A percentile compares a stretch with the other conserved stretches of the same genome.
phyloP scores from a whole-genome alignment of 2,888 invertebrate species.

The Agrochola circellaris region DNA sequence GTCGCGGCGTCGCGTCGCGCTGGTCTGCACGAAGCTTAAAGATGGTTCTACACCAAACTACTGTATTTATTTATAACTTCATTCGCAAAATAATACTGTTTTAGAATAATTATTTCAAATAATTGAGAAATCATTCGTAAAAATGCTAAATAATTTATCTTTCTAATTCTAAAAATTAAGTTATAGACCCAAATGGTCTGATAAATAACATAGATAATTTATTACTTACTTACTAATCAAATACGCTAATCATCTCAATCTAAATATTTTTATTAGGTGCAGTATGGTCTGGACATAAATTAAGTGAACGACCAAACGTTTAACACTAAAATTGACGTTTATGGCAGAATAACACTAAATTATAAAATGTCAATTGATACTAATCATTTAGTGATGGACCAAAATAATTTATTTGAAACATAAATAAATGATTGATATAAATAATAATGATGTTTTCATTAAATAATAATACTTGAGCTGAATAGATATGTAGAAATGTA shows the following conservation, averaged over 20 bases:
- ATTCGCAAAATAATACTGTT: neutral
- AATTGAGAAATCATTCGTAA: neutral
- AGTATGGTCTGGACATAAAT: constrained; percentile 52
- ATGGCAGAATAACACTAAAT: constrained; percentile 36
- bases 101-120: neutral
- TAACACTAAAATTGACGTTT: constrained; percentile 47
- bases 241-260: constrained; percentile 40
- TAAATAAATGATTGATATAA: neutral
- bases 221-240: constrained; percentile 31
- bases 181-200: constrained; percentile 14
- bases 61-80: constrained; percentile 20
- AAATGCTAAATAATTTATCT: neutral
- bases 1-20: too few species aligned
- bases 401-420: constrained; percentile 18
- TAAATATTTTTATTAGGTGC: constrained; percentile 62
- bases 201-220: constrained; percentile 42
- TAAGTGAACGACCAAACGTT: constrained; percentile 32
- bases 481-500: constrained; percentile 26
- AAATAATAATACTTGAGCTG: constrained; percentile 9
- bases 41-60: constrained; percentile 16
- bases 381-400: constrained; percentile 7
- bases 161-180: neutral
- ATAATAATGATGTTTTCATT: neutral
- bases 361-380: constrained; percentile 28
- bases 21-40: too few species aligned